phyloP scores from a whole-genome alignment of 2,797 vertebrate species.

The Danio jaintianensis region DNA sequence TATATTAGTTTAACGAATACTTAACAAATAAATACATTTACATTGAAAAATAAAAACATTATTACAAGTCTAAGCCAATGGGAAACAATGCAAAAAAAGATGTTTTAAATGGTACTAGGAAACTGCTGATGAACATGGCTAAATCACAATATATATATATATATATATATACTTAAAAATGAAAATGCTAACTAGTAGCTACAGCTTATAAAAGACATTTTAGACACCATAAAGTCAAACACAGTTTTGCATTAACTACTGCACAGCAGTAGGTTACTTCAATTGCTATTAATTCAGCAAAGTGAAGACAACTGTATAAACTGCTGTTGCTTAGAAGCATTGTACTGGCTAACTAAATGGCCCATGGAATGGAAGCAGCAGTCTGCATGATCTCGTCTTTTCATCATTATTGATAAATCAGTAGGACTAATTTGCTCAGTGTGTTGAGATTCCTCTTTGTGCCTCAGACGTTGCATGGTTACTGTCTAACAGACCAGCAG shows the following conservation, averaged over 20 bases:
- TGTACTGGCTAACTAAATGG: not conserved
- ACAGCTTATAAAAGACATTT: constrained; percentile 23
- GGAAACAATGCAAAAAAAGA: not conserved
- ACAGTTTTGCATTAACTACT: constrained; percentile 37
- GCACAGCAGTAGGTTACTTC: constrained; percentile 53
- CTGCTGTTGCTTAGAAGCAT: not conserved
- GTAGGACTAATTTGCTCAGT: not conserved
- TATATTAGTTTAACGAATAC: constrained; percentile 7
- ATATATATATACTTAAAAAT: not conserved
- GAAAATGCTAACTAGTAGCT: constrained; percentile 39
- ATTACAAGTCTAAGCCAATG: not conserved
- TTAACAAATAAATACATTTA: constrained; percentile 48
- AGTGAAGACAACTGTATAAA: not conserved
- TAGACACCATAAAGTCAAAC: constrained; percentile 11
- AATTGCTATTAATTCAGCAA: constrained; percentile 17
- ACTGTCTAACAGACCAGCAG: not conserved
- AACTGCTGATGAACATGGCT: not conserved
- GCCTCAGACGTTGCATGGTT: not conserved
- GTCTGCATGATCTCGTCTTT: not conserved
- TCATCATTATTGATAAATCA: constrained; percentile 2
- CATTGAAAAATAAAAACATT: not conserved
- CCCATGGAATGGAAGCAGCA: constrained; percentile 13
- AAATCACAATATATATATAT: not conserved
- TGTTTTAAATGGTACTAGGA: not conserved
- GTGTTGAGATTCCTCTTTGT: not conserved